A percentile compares a stretch with the other conserved stretches of the same genome.
Evolutionary conservation across 2,888 invertebrate genomes (phyloP).

Genomic region (Subacronicta megacephala): DNA sequence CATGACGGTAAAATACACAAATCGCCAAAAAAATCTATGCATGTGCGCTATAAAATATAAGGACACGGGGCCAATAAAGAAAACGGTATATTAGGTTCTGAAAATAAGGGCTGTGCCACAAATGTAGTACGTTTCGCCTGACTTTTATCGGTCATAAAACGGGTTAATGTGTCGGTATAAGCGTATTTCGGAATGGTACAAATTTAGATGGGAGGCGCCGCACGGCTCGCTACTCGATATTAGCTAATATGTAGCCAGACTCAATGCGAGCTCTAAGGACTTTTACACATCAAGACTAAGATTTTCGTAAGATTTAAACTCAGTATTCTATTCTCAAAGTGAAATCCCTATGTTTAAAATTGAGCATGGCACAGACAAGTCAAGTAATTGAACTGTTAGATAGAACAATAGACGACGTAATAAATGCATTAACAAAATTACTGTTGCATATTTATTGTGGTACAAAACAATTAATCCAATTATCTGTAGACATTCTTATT

Average conservation of each 20-base stretch:
- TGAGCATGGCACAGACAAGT: too few species aligned
- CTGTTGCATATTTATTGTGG: too few species aligned
- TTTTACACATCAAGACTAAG: constrained; percentile 61
- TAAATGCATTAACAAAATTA: too few species aligned
- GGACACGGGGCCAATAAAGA: constrained; percentile 81
- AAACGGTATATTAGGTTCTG: constrained; percentile 84
- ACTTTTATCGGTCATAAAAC: constrained; percentile 89
- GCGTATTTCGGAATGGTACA: constrained; percentile 88
- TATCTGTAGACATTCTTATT: too few species aligned
- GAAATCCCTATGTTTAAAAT: too few species aligned
- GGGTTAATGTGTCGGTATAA: constrained; percentile 87
- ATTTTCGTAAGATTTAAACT: neutral
- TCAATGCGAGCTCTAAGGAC: constrained; percentile 57
- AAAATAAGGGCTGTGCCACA: constrained; percentile 86
- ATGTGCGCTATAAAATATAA: constrained; percentile 82
- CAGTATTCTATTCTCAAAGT: neutral
- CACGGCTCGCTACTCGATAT: constrained; percentile 72
- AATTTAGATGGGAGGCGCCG: constrained; percentile 84
- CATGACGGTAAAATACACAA: constrained; percentile 78
- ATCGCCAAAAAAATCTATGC: constrained; percentile 84
- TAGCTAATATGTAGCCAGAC: constrained; percentile 76
- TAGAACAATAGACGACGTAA: too few species aligned
- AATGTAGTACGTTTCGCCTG: constrained; percentile 85
- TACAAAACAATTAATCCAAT: too few species aligned
- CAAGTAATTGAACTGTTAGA: too few species aligned